Conservation (phyloP, 2,113 vertebrate species). For the Argyrosomus japonicus region DNA sequence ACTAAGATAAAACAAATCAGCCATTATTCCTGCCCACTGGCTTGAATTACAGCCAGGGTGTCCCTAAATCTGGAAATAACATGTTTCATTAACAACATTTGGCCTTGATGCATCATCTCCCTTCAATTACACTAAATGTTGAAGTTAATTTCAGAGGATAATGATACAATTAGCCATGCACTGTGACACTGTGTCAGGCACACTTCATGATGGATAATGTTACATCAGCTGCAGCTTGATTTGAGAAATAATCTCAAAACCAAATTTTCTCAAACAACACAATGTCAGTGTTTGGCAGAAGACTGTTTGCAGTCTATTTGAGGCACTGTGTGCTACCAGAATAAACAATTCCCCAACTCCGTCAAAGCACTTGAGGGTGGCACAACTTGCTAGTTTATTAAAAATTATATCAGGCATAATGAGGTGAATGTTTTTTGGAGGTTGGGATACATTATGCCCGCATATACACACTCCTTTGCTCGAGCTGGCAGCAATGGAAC, state of each 20-base stretch:
- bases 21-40: not conserved
- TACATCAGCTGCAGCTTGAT: not conserved
- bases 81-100: not conserved
- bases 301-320: not conserved
- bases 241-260: not conserved
- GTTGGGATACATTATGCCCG: not conserved
- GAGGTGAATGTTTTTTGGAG: not conserved
- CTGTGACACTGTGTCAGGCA: not conserved
- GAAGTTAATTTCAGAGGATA: not conserved
- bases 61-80: not conserved
- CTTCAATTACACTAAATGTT: not conserved
- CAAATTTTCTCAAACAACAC: not conserved
- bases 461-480: not conserved
- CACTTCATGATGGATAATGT: no score
- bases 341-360: constrained; percentile 4
- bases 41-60: not conserved
- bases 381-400: not conserved
- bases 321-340: not conserved
- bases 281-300: not conserved
- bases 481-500: not conserved
- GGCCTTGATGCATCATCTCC: not conserved
- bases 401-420: not conserved
- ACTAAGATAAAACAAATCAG: not conserved
- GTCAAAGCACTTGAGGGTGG: not conserved
- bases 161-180: not conserved